Conservation (phyloP, 2,797 vertebrate species). For the Bufotes viridis region DNA sequence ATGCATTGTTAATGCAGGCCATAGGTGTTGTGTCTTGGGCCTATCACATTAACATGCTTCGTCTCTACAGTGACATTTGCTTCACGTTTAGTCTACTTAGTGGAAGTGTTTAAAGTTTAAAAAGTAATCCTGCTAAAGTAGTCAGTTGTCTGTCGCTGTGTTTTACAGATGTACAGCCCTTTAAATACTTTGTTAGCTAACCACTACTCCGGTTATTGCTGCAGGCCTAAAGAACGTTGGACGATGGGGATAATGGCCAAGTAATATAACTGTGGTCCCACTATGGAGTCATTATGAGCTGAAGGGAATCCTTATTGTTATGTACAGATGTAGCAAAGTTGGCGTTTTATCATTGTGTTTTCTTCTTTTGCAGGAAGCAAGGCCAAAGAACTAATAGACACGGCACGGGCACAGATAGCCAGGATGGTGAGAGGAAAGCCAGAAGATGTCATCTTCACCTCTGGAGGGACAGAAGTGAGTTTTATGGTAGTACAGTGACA, state of each 20-base stretch:
- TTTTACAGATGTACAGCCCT: neutral
- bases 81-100: slow-evolving; percentile 41
- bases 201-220: neutral
- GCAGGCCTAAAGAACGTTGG: neutral
- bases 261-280: neutral
- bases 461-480: slow-evolving; percentile 93
- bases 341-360: neutral
- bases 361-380: slow-evolving; percentile 73
- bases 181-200: neutral
- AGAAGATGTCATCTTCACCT: slow-evolving; percentile 90
- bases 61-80: slow-evolving; percentile 43
- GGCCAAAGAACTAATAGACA: slow-evolving; percentile 82
- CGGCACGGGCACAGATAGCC: slow-evolving; percentile 83
- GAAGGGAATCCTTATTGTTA: neutral
- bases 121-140: neutral
- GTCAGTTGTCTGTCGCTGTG: neutral
- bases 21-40: slow-evolving; percentile 22
- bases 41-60: slow-evolving; percentile 36
- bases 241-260: neutral
- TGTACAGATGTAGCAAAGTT: neutral
- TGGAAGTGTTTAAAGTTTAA: slow-evolving; percentile 45
- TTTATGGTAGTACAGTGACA: neutral
- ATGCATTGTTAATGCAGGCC: slow-evolving; percentile 44
- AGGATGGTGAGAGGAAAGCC: slow-evolving; percentile 85
- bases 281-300: neutral